Evolutionary conservation across 2,113 vertebrate species (phyloP).

Genomic region (Tragelaphus scriptus): DNA sequence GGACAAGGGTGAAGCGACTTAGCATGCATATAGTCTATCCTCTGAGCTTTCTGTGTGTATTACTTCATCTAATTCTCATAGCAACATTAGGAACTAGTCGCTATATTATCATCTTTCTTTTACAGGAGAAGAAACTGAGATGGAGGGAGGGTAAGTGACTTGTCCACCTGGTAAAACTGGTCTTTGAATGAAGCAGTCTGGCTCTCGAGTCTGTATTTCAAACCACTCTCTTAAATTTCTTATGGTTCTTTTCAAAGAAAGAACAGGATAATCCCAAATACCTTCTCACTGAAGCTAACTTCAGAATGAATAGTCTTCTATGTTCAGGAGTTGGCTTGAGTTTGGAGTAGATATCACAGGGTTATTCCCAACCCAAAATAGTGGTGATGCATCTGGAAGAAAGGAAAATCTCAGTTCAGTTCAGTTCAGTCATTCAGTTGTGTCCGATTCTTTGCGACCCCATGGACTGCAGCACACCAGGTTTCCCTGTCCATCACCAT

Average conservation of each 20-base stretch:
- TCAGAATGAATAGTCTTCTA: background rate
- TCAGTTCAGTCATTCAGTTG: too few species aligned
- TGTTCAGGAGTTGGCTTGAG: background rate
- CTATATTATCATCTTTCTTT: background rate
- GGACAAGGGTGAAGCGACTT: too few species aligned
- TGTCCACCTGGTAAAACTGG: background rate
- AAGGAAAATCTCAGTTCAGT: background rate
- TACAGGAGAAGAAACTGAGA: background rate
- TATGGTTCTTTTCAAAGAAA: background rate
- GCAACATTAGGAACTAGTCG: background rate
- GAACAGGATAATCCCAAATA: background rate
- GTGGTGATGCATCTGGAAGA: background rate
- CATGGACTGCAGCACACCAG: too few species aligned
- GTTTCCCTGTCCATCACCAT: too few species aligned
- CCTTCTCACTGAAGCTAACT: background rate
- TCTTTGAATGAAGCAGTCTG: too few species aligned
- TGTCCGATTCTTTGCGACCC: too few species aligned
- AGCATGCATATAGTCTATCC: background rate
- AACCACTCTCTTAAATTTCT: background rate
- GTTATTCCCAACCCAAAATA: background rate
- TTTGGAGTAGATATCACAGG: background rate
- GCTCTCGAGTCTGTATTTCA: background rate
- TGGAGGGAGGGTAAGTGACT: background rate
- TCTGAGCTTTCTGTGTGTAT: background rate
- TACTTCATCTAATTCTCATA: background rate